phyloP scores from a whole-genome alignment of 2,888 invertebrate genomes.

The Dryobota labecula region DNA sequence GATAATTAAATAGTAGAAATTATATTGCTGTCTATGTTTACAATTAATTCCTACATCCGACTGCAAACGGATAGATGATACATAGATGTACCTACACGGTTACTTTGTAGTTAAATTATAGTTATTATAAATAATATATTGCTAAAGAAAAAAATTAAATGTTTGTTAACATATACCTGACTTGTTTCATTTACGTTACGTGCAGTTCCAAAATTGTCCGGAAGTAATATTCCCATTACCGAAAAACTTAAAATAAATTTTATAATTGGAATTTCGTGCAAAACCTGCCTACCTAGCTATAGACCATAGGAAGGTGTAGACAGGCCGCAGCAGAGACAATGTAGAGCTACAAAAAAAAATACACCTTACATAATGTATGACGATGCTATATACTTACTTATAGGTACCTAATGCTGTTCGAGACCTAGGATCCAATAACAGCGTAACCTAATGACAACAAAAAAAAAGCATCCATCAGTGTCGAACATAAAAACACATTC shows the following conservation, averaged over 20 bases:
- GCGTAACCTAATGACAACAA: background rate
- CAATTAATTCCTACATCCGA: constrained; percentile 75
- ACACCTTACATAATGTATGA: too few relatives aligned
- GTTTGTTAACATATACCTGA: constrained; percentile 86
- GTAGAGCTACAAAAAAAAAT: background rate
- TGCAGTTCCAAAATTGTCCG: background rate
- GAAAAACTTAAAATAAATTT: too few relatives aligned
- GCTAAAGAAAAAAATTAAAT: constrained; percentile 89
- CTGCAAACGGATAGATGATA: constrained; percentile 75
- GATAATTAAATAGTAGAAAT: constrained; percentile 79
- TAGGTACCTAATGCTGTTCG: background rate
- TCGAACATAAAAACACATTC: background rate
- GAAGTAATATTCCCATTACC: background rate
- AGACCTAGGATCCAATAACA: background rate
- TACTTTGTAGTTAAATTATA: constrained; percentile 88
- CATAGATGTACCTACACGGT: constrained; percentile 78
- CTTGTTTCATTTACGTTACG: constrained; percentile 58
- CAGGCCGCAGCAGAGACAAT: background rate
- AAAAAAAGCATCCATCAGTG: background rate
- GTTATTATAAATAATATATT: constrained; percentile 90
- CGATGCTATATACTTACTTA: too few relatives aligned
- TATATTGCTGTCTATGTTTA: constrained; percentile 81
- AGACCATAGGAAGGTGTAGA: background rate
- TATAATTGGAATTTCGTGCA: background rate
- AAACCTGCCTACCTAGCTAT: background rate